phyloP scores from a whole-genome alignment of 2,113 vertebrate species.

The Colius striatus region DNA sequence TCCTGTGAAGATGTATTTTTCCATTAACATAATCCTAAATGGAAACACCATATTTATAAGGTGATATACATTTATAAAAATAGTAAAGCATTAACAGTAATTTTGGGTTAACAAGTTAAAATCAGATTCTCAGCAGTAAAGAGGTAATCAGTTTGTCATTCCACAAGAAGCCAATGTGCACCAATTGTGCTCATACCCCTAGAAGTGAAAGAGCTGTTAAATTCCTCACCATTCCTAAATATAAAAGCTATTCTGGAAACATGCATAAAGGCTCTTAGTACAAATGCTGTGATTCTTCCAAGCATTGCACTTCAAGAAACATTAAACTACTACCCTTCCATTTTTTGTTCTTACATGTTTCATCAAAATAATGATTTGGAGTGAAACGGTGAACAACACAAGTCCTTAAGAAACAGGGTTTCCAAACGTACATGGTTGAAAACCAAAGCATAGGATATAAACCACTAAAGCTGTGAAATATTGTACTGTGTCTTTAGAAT shows the following conservation, averaged over 20 bases:
- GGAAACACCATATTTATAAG: not conserved
- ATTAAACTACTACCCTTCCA: not conserved
- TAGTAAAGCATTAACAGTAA: not conserved
- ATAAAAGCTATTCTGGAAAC: not conserved
- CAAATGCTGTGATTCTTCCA: not conserved
- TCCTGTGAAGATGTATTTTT: not conserved
- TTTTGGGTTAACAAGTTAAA: not conserved
- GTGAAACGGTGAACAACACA: not conserved
- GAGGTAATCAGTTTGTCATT: not conserved
- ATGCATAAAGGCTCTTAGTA: not conserved
- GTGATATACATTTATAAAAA: not conserved
- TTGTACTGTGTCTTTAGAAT: not conserved
- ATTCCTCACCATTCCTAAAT: not conserved
- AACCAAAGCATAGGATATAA: fast-evolving
- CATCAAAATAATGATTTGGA: not conserved
- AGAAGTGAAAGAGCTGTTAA: not conserved
- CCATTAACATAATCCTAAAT: not conserved
- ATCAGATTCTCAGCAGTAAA: not conserved
- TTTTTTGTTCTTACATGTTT: not conserved
- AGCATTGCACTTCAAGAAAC: not conserved
- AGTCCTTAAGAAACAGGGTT: not conserved
- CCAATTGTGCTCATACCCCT: not conserved
- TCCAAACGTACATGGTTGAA: not conserved
- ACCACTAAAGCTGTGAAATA: not conserved
- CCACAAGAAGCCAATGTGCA: not conserved